Percentiles rank a stretch among this genome's conserved stretches.
phyloP scores from a whole-genome alignment of 1,140 invertebrate genomes.

The Dreissena rostriformis region DNA sequence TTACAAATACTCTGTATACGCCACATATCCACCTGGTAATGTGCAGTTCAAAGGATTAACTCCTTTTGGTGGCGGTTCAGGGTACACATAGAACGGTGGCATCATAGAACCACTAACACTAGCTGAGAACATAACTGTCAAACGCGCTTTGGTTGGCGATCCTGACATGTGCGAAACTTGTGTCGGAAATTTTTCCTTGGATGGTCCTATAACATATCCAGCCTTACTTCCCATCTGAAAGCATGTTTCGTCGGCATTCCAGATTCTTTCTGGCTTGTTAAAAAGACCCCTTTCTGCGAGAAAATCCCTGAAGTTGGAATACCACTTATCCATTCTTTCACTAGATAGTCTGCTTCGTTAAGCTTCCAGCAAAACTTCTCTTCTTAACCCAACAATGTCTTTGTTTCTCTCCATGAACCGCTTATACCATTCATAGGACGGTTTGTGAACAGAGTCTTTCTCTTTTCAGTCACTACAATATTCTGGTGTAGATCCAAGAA shows the following conservation, averaged over 20 bases:
- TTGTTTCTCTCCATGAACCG: constrained; percentile 10
- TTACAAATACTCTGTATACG: constrained; percentile 26
- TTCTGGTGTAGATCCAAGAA: constrained; percentile 24
- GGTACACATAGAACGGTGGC: too few species aligned
- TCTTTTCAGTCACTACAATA: constrained; percentile 21
- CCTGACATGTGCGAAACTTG: constrained; percentile 23
- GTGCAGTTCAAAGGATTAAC: constrained; percentile 29
- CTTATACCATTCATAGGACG: constrained; percentile 40
- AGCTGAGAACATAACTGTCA: constrained; percentile 26
- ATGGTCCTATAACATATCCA: constrained; percentile 12
- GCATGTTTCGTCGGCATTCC: constrained; percentile 51
- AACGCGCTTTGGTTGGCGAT: constrained; percentile 9
- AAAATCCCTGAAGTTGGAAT: constrained; percentile 9
- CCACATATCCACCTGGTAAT: constrained; percentile 3
- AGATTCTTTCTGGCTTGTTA: constrained; percentile 40
- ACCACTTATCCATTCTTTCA: constrained; percentile 6
- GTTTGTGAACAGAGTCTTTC: constrained; percentile 38
- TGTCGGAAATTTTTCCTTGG: not conserved
- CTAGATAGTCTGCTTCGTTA: constrained; percentile 1
- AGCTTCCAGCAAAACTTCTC: constrained; percentile 39
- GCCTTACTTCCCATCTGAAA: too few species aligned
- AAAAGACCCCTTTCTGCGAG: constrained; percentile 12
- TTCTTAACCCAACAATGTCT: not conserved
- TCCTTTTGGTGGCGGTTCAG: not conserved
- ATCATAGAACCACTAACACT: constrained; percentile 31